Evolutionary conservation across 2,797 vertebrate species (phyloP).

Genomic region (Setipinna tenuifilis): DNA sequence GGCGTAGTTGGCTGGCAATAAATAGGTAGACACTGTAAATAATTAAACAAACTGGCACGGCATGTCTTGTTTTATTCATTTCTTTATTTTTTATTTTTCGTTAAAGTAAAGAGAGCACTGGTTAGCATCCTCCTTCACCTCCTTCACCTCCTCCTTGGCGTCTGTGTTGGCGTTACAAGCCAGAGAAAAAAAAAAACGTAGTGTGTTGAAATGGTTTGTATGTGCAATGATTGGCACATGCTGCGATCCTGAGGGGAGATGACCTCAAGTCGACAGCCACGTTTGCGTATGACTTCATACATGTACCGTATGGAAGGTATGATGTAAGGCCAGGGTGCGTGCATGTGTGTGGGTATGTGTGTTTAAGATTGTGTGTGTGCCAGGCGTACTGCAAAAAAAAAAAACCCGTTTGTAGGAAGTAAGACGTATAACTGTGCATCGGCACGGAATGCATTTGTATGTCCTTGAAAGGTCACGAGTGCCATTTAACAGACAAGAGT

Average conservation of each 20-base stretch:
- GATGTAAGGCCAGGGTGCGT: neutral
- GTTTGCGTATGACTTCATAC: neutral
- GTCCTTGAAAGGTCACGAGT: conserved; percentile 7
- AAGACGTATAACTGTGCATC: neutral
- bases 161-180: no score
- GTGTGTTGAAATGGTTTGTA: neutral
- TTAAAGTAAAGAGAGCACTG: neutral
- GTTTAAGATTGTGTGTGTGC: neutral
- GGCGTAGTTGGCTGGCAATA: conserved; percentile 7
- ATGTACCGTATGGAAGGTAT: neutral
- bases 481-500: neutral
- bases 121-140: neutral
- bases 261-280: neutral
- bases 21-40: conserved; percentile 15
- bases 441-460: neutral
- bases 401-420: neutral
- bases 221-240: conserved; percentile 22
- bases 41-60: conserved; percentile 19
- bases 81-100: neutral
- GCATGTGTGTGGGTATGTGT: no score
- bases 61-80: neutral
- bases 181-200: no score
- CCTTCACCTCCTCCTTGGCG: no score
- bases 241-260: neutral
- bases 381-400: neutral